Conservation (phyloP, 2,113 vertebrate genomes). For the Phyllostomus discolor region DNA sequence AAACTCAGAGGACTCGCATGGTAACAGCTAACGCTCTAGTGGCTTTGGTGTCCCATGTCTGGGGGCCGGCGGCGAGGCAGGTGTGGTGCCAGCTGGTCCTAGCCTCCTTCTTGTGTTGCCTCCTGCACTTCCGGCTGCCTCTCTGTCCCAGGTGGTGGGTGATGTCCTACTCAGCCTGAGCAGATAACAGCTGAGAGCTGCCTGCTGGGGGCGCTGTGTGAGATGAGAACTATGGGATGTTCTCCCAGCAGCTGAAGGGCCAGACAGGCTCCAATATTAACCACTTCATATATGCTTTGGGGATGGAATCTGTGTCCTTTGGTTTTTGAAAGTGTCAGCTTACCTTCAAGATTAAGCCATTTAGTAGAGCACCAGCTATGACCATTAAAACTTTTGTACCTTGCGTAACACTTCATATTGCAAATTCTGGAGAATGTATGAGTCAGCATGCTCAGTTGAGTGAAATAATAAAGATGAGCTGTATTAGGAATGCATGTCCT, state of each 20-base stretch:
- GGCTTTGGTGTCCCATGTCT: background rate
- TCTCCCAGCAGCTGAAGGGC: background rate
- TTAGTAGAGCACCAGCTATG: background rate
- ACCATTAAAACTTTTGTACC: background rate
- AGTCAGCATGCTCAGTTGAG: background rate
- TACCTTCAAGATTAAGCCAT: background rate
- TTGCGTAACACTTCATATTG: background rate
- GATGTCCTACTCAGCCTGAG: background rate
- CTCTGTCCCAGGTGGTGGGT: no score
- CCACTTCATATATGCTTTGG: background rate
- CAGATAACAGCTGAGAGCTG: background rate
- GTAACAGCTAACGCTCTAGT: background rate
- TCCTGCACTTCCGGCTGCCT: background rate
- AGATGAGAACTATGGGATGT: background rate
- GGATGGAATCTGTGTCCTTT: background rate
- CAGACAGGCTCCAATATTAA: background rate
- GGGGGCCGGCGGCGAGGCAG: background rate
- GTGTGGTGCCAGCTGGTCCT: background rate
- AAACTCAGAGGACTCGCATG: background rate
- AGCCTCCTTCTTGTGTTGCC: background rate
- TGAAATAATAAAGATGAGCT: slow-evolving; percentile 27
- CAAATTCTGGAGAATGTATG: background rate
- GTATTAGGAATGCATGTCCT: background rate
- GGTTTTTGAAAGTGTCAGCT: background rate
- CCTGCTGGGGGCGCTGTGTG: fast-evolving